Percentiles rank a stretch among this genome's conserved stretches.
Evolutionary conservation across 2,113 vertebrate species (phyloP).

Genomic region (Trichechus manatus): DNA sequence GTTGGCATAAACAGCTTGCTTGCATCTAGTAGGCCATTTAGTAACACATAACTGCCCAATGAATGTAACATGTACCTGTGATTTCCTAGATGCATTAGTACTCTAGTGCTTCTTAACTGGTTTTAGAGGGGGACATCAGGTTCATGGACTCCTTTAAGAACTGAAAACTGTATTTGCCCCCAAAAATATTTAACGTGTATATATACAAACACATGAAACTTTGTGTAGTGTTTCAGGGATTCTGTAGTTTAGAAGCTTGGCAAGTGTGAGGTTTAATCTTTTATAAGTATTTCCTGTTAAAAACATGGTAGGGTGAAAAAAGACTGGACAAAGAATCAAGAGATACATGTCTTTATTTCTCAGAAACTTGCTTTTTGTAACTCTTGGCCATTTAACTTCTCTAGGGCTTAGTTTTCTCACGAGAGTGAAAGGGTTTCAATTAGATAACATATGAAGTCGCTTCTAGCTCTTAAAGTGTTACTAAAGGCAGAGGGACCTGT

Average conservation of each 20-base stretch:
- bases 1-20: background rate
- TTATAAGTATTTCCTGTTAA: background rate
- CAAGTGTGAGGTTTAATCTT: background rate
- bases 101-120: background rate
- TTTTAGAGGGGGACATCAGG: background rate
- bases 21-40: background rate
- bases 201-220: background rate
- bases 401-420: conserved; percentile 5
- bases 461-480: conserved; percentile 3
- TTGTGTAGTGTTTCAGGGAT: background rate
- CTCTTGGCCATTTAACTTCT: background rate
- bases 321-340: background rate
- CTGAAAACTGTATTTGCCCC: background rate
- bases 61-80: background rate
- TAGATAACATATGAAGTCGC: background rate
- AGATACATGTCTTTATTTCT: conserved; percentile 11
- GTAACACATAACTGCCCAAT: background rate
- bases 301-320: background rate
- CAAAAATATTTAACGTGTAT: background rate
- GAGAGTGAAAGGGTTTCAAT: conserved; percentile 11
- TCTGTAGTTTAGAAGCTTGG: background rate
- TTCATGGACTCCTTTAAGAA: background rate
- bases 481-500: background rate
- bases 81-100: background rate
- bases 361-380: background rate